phyloP scores from a whole-genome alignment of 2,797 vertebrate species.

The Pangasius larnaudii region DNA sequence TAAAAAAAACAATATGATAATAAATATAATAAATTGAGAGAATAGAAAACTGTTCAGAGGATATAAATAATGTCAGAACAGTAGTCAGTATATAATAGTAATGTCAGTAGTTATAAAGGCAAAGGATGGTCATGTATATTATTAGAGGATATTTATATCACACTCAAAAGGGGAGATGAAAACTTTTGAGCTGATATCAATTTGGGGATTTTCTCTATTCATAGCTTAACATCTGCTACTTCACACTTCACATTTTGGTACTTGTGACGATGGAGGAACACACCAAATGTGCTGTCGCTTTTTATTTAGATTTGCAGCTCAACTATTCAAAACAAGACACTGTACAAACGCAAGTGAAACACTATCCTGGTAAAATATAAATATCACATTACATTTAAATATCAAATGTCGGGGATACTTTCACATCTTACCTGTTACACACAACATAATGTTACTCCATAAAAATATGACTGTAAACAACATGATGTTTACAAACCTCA shows the following conservation, averaged over 20 bases:
- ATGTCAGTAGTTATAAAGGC: not conserved
- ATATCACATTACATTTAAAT: not conserved
- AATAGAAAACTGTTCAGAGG: not conserved
- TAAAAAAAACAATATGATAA: not conserved
- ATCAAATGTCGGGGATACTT: not conserved
- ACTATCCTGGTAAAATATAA: not conserved
- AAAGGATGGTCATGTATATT: not conserved
- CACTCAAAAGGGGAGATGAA: not conserved
- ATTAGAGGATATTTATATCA: not conserved
- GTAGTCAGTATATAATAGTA: no score
- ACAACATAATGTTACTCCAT: constrained; percentile 22
- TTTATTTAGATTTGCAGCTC: not conserved
- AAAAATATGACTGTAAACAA: constrained; percentile 11
- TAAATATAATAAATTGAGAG: not conserved
- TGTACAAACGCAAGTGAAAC: not conserved
- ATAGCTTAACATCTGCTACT: not conserved
- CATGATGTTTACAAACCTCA: not conserved
- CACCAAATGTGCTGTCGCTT: not conserved
- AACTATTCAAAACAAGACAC: not conserved
- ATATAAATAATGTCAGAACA: not conserved
- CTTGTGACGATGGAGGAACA: not conserved
- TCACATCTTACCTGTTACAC: constrained; percentile 43
- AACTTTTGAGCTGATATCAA: not conserved
- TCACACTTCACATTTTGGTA: not conserved
- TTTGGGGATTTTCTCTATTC: not conserved